Conservation (phyloP, 2,888 invertebrate genomes). For the Rugalucina vietnamica region DNA sequence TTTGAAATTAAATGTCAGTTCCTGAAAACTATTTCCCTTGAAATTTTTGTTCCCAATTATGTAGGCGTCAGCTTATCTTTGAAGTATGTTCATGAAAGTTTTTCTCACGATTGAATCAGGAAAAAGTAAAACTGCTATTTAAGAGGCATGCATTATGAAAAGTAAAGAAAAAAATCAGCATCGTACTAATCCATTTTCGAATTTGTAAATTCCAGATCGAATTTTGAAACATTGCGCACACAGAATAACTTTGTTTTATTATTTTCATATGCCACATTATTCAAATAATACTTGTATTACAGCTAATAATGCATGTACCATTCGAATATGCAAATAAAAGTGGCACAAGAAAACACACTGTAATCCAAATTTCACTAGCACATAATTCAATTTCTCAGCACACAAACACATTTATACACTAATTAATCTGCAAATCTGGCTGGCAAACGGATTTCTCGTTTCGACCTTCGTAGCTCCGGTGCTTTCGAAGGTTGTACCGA, state of each 20-base stretch:
- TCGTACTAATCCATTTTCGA: background rate
- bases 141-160: background rate
- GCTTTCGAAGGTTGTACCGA: background rate
- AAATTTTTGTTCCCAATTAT: background rate
- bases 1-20: background rate
- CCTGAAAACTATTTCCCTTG: background rate
- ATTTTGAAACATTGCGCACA: background rate
- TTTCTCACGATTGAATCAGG: background rate
- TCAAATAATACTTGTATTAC: background rate
- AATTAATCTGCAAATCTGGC: background rate
- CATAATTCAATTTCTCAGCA: background rate
- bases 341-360: background rate
- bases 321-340: background rate
- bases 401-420: background rate
- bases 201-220: background rate
- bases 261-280: background rate
- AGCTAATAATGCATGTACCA: background rate
- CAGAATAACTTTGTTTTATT: background rate
- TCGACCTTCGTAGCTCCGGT: background rate
- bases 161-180: background rate
- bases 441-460: background rate
- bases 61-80: background rate
- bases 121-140: background rate
- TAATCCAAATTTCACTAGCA: background rate
- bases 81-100: background rate